Evolutionary conservation across 2,113 vertebrate species (phyloP), one percentile per base, ranked within the genome.

Genomic region (Illadopsis cleaveri): DNA sequence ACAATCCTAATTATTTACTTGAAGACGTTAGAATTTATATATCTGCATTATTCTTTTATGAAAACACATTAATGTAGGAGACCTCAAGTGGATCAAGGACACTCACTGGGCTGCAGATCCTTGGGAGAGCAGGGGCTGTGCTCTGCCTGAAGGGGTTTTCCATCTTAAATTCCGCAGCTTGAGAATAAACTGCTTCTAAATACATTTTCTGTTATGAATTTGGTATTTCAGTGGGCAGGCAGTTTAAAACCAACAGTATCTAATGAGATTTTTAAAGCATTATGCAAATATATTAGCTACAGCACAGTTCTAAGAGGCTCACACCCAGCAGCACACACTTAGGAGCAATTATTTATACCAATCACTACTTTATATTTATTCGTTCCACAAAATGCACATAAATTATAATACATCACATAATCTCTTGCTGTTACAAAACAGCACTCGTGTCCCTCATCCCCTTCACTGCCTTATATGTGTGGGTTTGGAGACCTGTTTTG

Each of bases 311-410:
- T 44, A 61, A 89, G 73, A 90, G 45, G 82, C 73, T 61, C 91
- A 73, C 75, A 82, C 57, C 54, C 89, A 51, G 62, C 12, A 94
- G 89, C 81, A 81, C 72, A 54, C 53, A 69, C 89, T 88, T 68
- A 81, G 68, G 72, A 91, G 38, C 70, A 71, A 87, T 92, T 93
- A 85, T 82, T 95, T 91, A 87, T 77, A 95, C 48, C 71, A 83
- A 85, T 90, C 77, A 68, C 73, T 73, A 75, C 64, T 79, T 95
- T 44, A n/a, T 77, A 91, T 89, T 95, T 91, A 89, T 91, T 73
- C 33, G 71, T 91, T 91, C 70, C 60, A 94, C 48, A 89, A 90
- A 92, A 91, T 82, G 50, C 51, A 84, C 72, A 51, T 94, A 73
- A 81, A 91, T 83, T 82, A 70, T 28, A 81, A 90, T 76, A 71